These are phyloP conservation scores for Ecliptopera silaceata DNA, from an alignment of 2,888 invertebrate genomes.

Conservation along the genomic window DNA sequence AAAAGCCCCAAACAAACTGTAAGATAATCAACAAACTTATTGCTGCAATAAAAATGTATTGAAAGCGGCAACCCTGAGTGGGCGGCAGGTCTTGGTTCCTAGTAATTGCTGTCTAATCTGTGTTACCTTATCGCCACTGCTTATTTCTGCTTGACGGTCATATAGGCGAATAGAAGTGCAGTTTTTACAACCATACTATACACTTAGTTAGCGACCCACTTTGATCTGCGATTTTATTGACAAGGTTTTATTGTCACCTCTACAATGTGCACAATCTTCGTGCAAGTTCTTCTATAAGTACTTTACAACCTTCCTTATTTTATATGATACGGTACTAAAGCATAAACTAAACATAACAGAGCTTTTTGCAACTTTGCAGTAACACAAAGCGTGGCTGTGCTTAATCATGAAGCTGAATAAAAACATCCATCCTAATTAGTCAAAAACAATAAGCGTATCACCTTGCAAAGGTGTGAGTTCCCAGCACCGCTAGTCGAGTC, in stretches of 20 bases:
- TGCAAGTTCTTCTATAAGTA: conserved; percentile 34
- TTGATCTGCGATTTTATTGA: conserved; percentile 40
- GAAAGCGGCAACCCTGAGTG: conserved; percentile 59
- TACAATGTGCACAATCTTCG: conserved; percentile 14
- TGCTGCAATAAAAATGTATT: conserved; percentile 22
- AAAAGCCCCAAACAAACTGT: conserved; percentile 12
- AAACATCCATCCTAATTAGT: conserved; percentile 70
- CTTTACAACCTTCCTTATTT: neutral
- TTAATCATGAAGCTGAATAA: conserved; percentile 37
- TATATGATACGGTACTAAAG: neutral
- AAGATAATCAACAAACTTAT: conserved; percentile 23
- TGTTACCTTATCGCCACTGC: conserved; percentile 71
- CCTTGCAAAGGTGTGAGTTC: conserved; percentile 76
- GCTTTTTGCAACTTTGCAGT: conserved; percentile 5
- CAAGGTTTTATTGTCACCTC: conserved; percentile 34
- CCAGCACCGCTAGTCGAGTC: conserved; percentile 78
- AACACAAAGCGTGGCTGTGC: conserved; percentile 15
- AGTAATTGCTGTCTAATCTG: conserved; percentile 33
- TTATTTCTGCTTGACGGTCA: conserved; percentile 56
- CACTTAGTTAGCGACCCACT: conserved; percentile 53
- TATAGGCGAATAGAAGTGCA: conserved; percentile 65
- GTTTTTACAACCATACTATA: conserved; percentile 59
- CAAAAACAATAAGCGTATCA: conserved; percentile 76
- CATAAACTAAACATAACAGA: neutral
- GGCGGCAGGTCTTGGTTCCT: conserved; percentile 48